These are phyloP conservation scores for Pangasius mekongensis DNA, from an alignment of 2,797 vertebrate genomes.

Conservation along the genomic window DNA sequence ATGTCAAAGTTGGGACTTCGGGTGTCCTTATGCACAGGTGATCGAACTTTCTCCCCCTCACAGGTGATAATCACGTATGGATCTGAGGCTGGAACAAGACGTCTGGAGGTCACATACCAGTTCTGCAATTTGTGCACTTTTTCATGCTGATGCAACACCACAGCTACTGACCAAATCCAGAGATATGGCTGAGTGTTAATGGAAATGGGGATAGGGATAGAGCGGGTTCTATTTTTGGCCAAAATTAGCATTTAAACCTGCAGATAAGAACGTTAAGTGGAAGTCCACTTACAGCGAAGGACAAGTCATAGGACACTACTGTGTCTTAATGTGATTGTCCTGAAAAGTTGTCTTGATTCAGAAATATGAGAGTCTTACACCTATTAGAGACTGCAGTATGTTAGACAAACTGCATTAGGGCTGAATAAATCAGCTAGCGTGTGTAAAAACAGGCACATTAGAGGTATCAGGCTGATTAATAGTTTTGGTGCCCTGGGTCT, in stretches of 20 bases:
- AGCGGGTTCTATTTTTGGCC: conserved; percentile 34
- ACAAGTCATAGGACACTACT: conserved; percentile 9
- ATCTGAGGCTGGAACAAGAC: conserved; percentile 77
- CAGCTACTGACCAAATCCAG: neutral
- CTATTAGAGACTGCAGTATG: conserved; percentile 15
- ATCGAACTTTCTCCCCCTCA: conserved; percentile 87
- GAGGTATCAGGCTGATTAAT: conserved; percentile 38
- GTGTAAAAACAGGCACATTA: conserved; percentile 23
- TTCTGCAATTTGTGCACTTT: neutral
- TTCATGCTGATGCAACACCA: conserved; percentile 8
- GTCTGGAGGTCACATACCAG: neutral
- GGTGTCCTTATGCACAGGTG: conserved; percentile 80
- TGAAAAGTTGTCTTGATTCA: conserved; percentile 7
- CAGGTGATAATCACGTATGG: conserved; percentile 92
- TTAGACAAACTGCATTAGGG: conserved; percentile 13
- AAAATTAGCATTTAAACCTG: conserved; percentile 22
- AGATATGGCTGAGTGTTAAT: conserved; percentile 7
- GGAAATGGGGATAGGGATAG: neutral
- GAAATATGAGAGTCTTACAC: neutral
- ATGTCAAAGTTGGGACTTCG: conserved; percentile 83
- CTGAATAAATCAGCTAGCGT: conserved; percentile 33
- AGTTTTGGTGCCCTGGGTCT: neutral
- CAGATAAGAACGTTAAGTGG: conserved; percentile 23
- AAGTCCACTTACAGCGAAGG: conserved; percentile 39
- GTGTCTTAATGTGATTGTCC: neutral